Percentiles rank a stretch among this genome's conserved stretches.
Conservation (phyloP, 2,113 vertebrate genomes). For the Spizaetus ornatus region DNA sequence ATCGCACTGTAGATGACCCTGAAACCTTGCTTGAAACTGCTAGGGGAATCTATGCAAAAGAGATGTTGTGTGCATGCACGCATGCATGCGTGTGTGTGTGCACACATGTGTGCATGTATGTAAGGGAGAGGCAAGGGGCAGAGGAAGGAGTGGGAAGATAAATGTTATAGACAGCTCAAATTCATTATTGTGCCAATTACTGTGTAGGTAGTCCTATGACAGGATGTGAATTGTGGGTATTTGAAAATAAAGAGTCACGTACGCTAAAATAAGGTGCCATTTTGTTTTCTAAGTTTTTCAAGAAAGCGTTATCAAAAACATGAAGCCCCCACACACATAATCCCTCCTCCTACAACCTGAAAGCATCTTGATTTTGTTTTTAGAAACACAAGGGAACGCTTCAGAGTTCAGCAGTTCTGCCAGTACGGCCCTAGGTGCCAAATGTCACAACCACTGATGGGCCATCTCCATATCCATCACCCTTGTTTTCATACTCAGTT, state of each 20-base stretch:
- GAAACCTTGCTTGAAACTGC: not conserved
- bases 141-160: not conserved
- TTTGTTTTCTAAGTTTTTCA: not conserved
- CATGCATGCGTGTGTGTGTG: rapidly evolving
- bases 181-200: not conserved
- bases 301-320: not conserved
- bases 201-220: not conserved
- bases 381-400: not conserved
- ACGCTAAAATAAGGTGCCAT: not conserved
- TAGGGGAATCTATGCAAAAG: not conserved
- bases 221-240: not conserved
- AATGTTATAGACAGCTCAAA: not conserved
- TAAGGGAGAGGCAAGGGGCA: not conserved
- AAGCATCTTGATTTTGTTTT: not conserved
- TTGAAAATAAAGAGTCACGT: not conserved
- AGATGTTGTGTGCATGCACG: not conserved
- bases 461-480: not conserved
- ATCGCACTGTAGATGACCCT: not conserved
- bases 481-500: not conserved
- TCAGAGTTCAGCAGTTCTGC: not conserved
- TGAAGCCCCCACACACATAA: not conserved
- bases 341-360: not conserved
- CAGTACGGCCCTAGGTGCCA: not conserved
- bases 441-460: not conserved
- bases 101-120: rapidly evolving